Evolutionary conservation across 2,797 vertebrate genomes (phyloP).

Genomic region (Hydrolagus colliei): DNA sequence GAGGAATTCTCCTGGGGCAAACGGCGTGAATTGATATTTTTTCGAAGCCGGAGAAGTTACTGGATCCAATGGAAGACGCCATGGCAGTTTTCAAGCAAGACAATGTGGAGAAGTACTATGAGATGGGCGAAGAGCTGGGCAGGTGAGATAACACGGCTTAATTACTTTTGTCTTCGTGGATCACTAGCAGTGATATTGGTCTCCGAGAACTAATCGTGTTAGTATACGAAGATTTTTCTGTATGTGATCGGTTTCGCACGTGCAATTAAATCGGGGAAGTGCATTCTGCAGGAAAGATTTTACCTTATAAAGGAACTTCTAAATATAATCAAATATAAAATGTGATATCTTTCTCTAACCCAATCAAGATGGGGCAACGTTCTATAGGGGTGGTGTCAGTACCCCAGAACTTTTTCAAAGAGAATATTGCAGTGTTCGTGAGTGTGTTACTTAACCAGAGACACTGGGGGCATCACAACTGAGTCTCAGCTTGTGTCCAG

Average conservation of each 20-base stretch:
- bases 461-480: too few species aligned
- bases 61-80: constrained; percentile 19
- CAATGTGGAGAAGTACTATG: constrained; percentile 79
- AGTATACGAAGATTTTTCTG: background rate
- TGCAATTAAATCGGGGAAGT: constrained; percentile 58
- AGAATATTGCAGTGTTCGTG: too few species aligned
- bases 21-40: background rate
- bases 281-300: constrained; percentile 47
- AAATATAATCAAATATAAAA: too few species aligned
- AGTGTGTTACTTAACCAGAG: too few species aligned
- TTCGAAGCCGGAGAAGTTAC: constrained; percentile 1
- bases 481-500: too few species aligned
- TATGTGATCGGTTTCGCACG: constrained; percentile 31
- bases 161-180: background rate
- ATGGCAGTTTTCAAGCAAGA: constrained; percentile 91
- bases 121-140: constrained; percentile 93
- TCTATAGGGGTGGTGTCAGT: too few species aligned
- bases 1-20: background rate
- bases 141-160: constrained; percentile 58
- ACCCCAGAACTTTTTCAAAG: too few species aligned
- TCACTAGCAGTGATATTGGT: background rate
- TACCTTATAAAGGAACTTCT: constrained; percentile 44
- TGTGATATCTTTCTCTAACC: too few species aligned
- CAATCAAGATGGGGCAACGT: too few species aligned
- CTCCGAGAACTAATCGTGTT: background rate